Percentiles rank a stretch among this genome's conserved stretches.
These are phyloP conservation scores for Apus apus DNA, from an alignment of 2,113 vertebrate genomes.

Conservation along the genomic window DNA sequence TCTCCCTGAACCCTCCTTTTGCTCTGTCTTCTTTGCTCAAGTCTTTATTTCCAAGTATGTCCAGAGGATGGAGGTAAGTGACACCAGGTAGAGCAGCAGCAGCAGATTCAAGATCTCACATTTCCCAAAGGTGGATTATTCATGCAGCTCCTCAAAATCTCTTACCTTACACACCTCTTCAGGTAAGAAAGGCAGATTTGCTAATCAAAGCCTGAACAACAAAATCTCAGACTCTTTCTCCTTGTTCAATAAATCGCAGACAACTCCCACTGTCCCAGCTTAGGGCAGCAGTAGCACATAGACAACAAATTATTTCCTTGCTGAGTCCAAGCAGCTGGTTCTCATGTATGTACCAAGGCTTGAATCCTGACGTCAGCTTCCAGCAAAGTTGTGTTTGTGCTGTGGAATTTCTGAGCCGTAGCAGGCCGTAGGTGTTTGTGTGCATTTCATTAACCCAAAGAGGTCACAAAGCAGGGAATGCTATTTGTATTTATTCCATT, in stretches of 20 bases:
- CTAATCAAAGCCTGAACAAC: background rate
- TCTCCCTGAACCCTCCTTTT: background rate
- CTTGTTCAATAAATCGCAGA: background rate
- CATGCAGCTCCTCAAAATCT: background rate
- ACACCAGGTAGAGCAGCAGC: background rate
- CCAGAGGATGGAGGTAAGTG: background rate
- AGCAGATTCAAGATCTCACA: background rate
- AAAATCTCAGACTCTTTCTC: background rate
- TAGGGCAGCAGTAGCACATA: background rate
- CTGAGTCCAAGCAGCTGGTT: constrained; percentile 8
- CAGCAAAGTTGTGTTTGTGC: constrained; percentile 37
- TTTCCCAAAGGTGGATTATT: background rate
- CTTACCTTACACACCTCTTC: background rate
- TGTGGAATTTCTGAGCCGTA: constrained; percentile 46
- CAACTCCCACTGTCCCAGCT: background rate
- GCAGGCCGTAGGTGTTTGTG: constrained; percentile 47
- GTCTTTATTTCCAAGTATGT: background rate
- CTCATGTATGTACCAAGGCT: background rate
- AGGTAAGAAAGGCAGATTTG: background rate
- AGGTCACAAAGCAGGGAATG: constrained; percentile 35
- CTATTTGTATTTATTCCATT: constrained; percentile 62
- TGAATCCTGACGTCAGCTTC: constrained; percentile 4
- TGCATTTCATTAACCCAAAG: constrained; percentile 64
- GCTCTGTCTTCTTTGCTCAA: background rate
- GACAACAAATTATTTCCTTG: constrained; percentile 37